Evolutionary conservation across 2,888 invertebrate species (phyloP).

Genomic region (Sarcophaga subvicina): DNA sequence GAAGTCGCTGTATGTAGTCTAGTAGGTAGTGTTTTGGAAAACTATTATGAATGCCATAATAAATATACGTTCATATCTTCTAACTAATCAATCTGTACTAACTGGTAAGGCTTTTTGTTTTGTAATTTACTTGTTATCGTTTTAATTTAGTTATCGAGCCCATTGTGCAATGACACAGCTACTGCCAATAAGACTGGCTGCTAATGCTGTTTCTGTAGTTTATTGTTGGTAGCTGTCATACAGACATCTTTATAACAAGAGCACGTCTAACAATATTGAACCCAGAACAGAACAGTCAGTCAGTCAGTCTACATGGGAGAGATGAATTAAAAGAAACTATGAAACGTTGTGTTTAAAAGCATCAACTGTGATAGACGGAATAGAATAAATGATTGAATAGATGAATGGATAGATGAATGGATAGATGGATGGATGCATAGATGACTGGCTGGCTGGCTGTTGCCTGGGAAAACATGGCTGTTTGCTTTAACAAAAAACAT

Average conservation of each 20-base stretch:
- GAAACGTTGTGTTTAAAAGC: too few relatives aligned
- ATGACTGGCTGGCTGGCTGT: constrained; percentile 2
- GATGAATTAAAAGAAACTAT: neutral
- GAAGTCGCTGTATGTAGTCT: too few relatives aligned
- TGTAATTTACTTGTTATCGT: neutral
- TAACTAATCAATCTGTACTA: too few relatives aligned
- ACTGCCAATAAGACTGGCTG: neutral
- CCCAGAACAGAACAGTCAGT: neutral
- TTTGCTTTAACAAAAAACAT: constrained; percentile 33
- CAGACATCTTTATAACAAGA: constrained; percentile 50
- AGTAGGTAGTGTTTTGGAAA: too few relatives aligned
- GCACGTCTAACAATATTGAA: constrained; percentile 30
- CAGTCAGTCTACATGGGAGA: neutral
- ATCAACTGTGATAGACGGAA: neutral
- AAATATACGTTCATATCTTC: too few relatives aligned
- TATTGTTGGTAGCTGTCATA: constrained; percentile 48
- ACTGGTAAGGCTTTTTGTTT: too few relatives aligned
- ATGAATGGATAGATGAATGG: neutral
- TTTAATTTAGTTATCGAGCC: neutral
- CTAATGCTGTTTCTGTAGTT: constrained; percentile 18
- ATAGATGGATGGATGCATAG: constrained; percentile 4
- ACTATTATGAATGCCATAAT: too few relatives aligned
- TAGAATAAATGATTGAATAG: neutral
- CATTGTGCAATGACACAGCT: neutral
- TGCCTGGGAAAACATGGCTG: neutral